Evolutionary conservation across 2,888 invertebrate species (phyloP), one percentile per base, ranked within the genome.

Genomic region (Loripinus fragilis): DNA sequence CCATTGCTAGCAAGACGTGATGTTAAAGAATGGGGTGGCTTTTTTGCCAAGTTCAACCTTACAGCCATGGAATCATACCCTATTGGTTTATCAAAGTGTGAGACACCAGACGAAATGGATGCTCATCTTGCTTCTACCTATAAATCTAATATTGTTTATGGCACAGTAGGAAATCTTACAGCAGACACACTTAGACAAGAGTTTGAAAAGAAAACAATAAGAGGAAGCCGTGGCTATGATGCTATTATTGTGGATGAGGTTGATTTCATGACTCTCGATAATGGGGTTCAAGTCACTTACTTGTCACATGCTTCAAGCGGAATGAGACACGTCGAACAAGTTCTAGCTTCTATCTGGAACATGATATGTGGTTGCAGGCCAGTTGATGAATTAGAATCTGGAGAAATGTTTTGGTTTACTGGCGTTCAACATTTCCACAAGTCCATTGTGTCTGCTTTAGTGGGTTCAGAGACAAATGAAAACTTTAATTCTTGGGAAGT

Each of bases 191-290:
- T 74, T 1, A 35, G 67, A 52, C 28, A 74, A 38, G 67, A 67
- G 17, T 52, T 67, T 67, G 25, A 28, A 28, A 50, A 67, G 66
- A 67, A 74, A 30, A 67, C 50, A 20, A 42, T 50, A 23, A 41
- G 73, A 33, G 65, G 66, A 33, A 35, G 20, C 17, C n/a, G 73
- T 17, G 38, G 50, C 12, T 66, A 28, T 65, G 65, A 65, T 15
- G 65, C 38, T 10, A 66, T 73, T 2, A 66, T 73, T 35, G 73
- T 73, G 15, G 66, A 73, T 66, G 73, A 73, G 30, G 66, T 73
- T 2, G 66, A 73, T 48, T 73, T 35, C 25, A 65, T 73, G 66
- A 45, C 66, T 1, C 35, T 73, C 20, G 73, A 73, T 25, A 30
- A 66, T 28, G 73, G 73, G 17, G 50, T 74, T 20, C 67, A 74